Evolutionary conservation across 2,888 invertebrate genomes (phyloP), one percentile per base, ranked within the genome.

Genomic region (Biston stratarius): DNA sequence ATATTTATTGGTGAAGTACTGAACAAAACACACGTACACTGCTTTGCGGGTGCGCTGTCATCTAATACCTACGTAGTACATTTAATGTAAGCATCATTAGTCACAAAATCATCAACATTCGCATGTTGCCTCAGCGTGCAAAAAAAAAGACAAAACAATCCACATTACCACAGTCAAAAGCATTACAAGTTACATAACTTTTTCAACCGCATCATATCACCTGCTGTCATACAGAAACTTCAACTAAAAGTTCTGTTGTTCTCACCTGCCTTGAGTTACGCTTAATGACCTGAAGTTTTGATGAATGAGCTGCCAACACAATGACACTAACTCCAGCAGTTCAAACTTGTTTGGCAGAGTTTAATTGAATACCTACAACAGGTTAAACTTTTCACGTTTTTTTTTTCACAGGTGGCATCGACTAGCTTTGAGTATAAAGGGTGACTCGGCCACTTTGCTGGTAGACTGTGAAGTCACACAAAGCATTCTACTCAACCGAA

Each of bases 381-480:
- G 34, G 52, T 49, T 55, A 63, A 66, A 60, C 34, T 65, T 52
- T 38, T 40, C 15, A 15, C 56, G n/a, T 64, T 63, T 52, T 11
- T 49, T n/a, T 48, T 12, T 42, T n/a, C 53, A 36, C 61, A 97
- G 97, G 70, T 98, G 98, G 98, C 97, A 98, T 87, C 96, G 98
- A 49, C 81, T 98, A 72, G 97, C 96, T 3, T 90, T 98, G 70
- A 97, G 97, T 79, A 94, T 98, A 55, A 97, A 97, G 88, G 97
- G 97, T 0, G 95, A 97, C 83, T 95, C 97, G 0, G 95, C 96
- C 1, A 97, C 97, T 0, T 84, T 98, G 62, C 95, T 97, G 55
- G 92, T 96, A 61, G 97, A 98, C 87, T 98, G 98, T 78, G 91
- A 95, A 44, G 95, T 95, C 57, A 92, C 94, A 61, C 90, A 87